These are phyloP conservation scores for Lochmaea capreae DNA, from an alignment of 2,888 invertebrate species.

Conservation along the genomic window DNA sequence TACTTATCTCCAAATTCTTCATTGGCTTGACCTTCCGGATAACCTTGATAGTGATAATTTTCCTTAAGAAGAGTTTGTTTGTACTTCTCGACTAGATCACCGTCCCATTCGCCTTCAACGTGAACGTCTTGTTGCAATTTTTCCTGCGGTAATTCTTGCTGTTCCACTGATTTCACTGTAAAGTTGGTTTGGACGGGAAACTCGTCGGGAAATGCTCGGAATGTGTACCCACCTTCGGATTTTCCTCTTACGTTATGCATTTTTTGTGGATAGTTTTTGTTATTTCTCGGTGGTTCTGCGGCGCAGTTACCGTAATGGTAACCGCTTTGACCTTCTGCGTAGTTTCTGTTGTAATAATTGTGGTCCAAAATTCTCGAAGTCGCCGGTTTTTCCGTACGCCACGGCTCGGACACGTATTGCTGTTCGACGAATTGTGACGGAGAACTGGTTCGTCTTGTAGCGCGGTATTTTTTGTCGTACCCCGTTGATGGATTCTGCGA, in stretches of 20 bases:
- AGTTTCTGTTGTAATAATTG: background rate
- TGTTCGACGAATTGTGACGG: background rate
- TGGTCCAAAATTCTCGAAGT: background rate
- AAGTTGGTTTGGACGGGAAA: background rate
- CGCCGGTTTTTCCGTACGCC: background rate
- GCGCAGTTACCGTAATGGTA: background rate
- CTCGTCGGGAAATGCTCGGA: background rate
- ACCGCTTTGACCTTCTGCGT: background rate
- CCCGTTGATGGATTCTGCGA: background rate
- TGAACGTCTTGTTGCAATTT: background rate
- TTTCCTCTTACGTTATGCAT: background rate
- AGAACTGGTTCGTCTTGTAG: background rate
- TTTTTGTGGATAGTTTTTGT: background rate
- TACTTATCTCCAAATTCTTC: conserved; percentile 12
- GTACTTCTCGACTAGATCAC: conserved; percentile 13
- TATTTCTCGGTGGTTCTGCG: background rate
- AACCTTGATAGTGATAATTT: background rate
- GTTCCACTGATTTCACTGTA: background rate
- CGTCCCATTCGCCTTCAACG: conserved; percentile 16
- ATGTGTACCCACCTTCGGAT: background rate
- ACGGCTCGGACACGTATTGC: background rate
- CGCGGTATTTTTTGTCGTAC: background rate
- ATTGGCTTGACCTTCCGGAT: conserved; percentile 13
- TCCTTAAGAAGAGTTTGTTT: conserved; percentile 12
- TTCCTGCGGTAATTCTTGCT: background rate